phyloP scores from a whole-genome alignment of 2,113 vertebrate genomes.

The Hippocampus zosterae region DNA sequence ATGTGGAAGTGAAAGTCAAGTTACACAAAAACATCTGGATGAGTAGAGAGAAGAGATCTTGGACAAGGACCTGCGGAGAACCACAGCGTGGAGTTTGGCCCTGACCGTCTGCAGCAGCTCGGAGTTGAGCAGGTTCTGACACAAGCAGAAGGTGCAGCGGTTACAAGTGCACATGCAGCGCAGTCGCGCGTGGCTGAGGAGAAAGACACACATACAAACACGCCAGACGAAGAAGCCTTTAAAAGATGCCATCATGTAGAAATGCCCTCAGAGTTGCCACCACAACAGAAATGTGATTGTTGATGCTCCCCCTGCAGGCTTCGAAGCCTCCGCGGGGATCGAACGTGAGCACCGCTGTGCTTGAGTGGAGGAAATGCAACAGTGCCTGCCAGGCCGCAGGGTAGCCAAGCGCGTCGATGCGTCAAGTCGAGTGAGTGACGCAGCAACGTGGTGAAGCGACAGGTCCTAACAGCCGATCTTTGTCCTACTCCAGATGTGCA shows the following conservation, averaged over 20 bases:
- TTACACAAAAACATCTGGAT: background rate
- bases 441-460: slow-evolving; percentile 7
- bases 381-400: slow-evolving; percentile 5
- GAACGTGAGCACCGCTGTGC: background rate
- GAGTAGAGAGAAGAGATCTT: slow-evolving; percentile 9
- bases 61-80: slow-evolving; percentile 89
- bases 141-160: slow-evolving; percentile 98
- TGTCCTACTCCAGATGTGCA: background rate
- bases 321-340: background rate
- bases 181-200: slow-evolving; percentile 95
- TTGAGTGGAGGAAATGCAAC: slow-evolving; percentile 16
- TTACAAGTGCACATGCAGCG: slow-evolving; percentile 99
- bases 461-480: background rate
- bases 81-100: slow-evolving; percentile 97
- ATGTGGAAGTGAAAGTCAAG: background rate
- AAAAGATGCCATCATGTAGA: slow-evolving; percentile 5
- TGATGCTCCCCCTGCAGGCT: background rate
- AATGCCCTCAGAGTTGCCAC: background rate
- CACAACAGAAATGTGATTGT: too few relatives aligned
- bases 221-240: background rate
- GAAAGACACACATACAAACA: slow-evolving; percentile 67
- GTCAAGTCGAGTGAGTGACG: background rate
- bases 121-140: slow-evolving; percentile 99
- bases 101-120: slow-evolving; percentile 98
- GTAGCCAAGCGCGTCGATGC: slow-evolving; percentile 7